Evolutionary conservation across 2,797 vertebrate species (phyloP).

Genomic region (Sternotherus odoratus): DNA sequence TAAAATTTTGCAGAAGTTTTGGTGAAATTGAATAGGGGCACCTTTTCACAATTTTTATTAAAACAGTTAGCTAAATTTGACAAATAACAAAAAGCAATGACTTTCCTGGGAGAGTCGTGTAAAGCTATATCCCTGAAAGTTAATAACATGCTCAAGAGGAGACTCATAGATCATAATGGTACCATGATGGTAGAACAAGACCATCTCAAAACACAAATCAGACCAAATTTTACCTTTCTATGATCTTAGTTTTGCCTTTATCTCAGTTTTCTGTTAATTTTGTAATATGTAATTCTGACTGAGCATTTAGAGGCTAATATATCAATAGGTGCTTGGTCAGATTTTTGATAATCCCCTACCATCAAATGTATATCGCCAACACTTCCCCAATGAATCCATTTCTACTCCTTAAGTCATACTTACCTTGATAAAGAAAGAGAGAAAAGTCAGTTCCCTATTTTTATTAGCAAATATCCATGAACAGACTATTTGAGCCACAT

Average conservation of each 20-base stretch:
- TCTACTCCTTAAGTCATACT: background rate
- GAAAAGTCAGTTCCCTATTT: background rate
- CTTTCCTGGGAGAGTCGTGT: background rate
- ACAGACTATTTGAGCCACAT: background rate
- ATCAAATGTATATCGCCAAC: background rate
- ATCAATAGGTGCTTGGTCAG: background rate
- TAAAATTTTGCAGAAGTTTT: background rate
- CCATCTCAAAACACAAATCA: background rate
- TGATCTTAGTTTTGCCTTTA: background rate
- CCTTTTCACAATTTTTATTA: background rate
- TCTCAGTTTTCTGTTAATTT: background rate
- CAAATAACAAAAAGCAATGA: background rate
- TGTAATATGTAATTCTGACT: background rate
- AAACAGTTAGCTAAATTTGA: background rate
- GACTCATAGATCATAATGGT: background rate
- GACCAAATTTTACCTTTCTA: background rate
- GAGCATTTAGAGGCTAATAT: background rate
- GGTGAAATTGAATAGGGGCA: rapidly evolving
- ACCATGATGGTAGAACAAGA: background rate
- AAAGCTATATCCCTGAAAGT: background rate
- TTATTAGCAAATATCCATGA: background rate
- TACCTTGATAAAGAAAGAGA: background rate
- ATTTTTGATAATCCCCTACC: background rate
- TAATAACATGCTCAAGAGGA: background rate
- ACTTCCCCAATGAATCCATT: background rate